Percentiles rank a stretch among this genome's conserved stretches.
These are phyloP conservation scores for Muraenolepis orangiensis DNA, from an alignment of 2,797 vertebrate species.

Conservation along the genomic window DNA sequence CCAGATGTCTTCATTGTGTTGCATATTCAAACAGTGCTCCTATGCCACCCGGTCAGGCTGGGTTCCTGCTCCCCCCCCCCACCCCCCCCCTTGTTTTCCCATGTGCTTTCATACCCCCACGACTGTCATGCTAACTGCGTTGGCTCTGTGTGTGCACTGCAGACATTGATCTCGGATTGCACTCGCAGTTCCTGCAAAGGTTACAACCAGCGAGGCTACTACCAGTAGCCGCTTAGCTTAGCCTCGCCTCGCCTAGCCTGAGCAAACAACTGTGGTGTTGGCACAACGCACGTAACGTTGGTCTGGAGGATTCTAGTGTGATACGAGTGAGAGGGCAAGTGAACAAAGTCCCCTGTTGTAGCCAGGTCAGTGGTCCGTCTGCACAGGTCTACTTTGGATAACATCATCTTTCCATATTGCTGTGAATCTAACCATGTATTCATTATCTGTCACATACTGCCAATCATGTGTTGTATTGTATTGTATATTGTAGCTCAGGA, in stretches of 20 bases:
- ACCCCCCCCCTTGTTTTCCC: not conserved
- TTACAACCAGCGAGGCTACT: no score
- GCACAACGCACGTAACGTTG: not conserved
- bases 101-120: constrained; percentile 36
- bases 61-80: not conserved
- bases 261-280: not conserved
- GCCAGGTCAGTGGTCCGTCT: constrained; percentile 9
- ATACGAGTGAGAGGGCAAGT: constrained; percentile 20
- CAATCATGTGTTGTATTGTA: no score
- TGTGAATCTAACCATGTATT: not conserved
- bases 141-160: constrained; percentile 45
- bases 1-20: not conserved
- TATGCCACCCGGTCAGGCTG: not conserved
- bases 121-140: constrained; percentile 37
- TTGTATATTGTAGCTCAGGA: no score
- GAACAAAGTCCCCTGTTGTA: constrained; percentile 14
- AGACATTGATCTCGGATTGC: constrained; percentile 44
- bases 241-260: not conserved
- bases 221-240: no score
- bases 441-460: not conserved
- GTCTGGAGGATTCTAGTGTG: constrained; percentile 16
- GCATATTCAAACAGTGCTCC: not conserved
- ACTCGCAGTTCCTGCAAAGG: not conserved
- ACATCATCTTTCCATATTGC: not conserved
- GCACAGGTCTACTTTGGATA: not conserved